Base-by-base conservation (phyloP, 1,140 invertebrate species). In the Anoplolepis gracilipes region DNA sequence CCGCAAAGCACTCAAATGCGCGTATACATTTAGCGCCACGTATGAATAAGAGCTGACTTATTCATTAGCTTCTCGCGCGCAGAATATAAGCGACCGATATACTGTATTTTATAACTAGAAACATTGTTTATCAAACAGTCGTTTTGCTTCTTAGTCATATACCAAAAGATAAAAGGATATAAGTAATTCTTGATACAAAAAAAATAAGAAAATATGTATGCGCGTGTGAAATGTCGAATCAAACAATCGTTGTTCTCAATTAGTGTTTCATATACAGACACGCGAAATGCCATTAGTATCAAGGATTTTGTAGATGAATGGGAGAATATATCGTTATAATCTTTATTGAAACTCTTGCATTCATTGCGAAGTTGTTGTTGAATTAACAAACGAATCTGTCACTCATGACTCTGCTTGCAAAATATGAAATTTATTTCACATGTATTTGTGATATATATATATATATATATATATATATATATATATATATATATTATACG, bases 1-100 rank as follows among this genome's bases (percentile, higher is more conserved):
- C 62, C 76, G 62, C 76, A 64, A 61, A 57, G 2, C 72, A 64
- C 75, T 78, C 42, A 16, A 11, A 77, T 42, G 61, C 61, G 39
- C 28, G 75, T 64, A 57, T 61, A 42, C 46, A 25, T 69, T 53
- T 39, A 69, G 22, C 49, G 22, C 3, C 36, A 25, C 62, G 49
- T 49, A 57, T 16, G 64, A 69, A 79, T 69, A 69, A 49, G 33
- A 46, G 39, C 46, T 61, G 62, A 28, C 64, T 69, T 39, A 79
- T 79, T 79, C 46, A 55, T 53, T 28, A 19, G 42, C n/a, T 39
- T 79, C 46, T 49, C 22, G 28, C 25, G 4, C 70, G 33, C 25
- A 11, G 16, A 19, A 59, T 16, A 10, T 13, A 30, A 33, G 61
- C 39, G 13, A 2, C 39, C 13, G 10, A 42, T 67, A 19, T 19